phyloP scores from a whole-genome alignment of 2,888 invertebrate genomes.

The Stenotaenia linearis region DNA sequence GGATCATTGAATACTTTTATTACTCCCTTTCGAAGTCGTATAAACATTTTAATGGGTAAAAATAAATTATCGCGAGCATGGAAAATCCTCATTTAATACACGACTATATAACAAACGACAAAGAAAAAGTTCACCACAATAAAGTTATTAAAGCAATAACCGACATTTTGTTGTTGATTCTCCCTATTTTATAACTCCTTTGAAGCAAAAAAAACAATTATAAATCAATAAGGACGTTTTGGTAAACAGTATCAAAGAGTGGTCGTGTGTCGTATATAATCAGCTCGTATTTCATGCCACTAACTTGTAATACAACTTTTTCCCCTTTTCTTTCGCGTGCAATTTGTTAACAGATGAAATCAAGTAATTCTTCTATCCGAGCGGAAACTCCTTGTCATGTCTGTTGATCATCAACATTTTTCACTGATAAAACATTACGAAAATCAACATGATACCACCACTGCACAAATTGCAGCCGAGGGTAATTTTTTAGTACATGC shows the following conservation, averaged over 20 bases:
- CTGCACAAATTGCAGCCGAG: slow-evolving; percentile 2
- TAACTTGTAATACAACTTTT: slow-evolving; percentile 7
- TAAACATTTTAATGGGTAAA: slow-evolving; percentile 14
- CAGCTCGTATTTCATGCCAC: slow-evolving; percentile 18
- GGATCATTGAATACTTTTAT: slow-evolving; percentile 1
- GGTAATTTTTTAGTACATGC: slow-evolving; percentile 20
- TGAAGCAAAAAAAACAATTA: slow-evolving; percentile 13
- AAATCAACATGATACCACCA: slow-evolving; percentile 21
- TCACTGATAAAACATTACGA: slow-evolving; percentile 26
- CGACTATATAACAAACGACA: not conserved
- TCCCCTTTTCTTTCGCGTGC: slow-evolving; percentile 19
- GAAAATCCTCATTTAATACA: slow-evolving; percentile 17
- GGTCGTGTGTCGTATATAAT: slow-evolving; percentile 26
- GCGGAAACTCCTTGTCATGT: slow-evolving; percentile 26
- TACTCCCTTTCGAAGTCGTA: not conserved
- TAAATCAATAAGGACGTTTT: slow-evolving; percentile 19
- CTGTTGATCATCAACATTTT: slow-evolving; percentile 26
- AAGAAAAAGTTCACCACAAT: slow-evolving; percentile 1
- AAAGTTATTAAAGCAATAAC: slow-evolving; percentile 24
- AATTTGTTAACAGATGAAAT: slow-evolving; percentile 26
- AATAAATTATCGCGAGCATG: not conserved
- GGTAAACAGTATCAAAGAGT: slow-evolving; percentile 16
- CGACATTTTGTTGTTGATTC: not conserved
- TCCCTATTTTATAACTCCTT: not conserved
- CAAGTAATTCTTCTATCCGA: slow-evolving; percentile 23